Evolutionary conservation across 2,797 vertebrate genomes (phyloP), one percentile per base, ranked within the genome.

Genomic region (Fistularia tabacaria): DNA sequence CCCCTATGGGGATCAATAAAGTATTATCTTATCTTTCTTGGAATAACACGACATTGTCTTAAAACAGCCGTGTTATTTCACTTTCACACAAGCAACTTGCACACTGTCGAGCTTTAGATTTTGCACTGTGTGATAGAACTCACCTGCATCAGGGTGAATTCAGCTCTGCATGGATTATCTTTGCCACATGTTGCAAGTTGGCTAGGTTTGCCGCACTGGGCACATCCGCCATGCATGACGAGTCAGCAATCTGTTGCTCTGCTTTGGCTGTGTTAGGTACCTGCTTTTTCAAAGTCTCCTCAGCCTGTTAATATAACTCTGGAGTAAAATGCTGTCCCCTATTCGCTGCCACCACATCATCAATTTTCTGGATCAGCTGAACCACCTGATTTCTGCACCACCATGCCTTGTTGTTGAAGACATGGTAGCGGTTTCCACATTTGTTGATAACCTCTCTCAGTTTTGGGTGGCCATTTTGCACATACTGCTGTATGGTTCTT

Each of bases 281-380:
- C 0, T 46, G 14, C 46, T 3, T 0, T 38, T 47, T 6, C 51
- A 36, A 10, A 0, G 6, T 53, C 38, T 2, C 10, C 25, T 59
- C 3, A 0, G 43, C 44, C 37, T 67, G 9, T 11, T 11, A 1
- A 6, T 37, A 68, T 58, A 74, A 60, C 0, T 52, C 12, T 0
- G 73, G 64, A 1, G 1, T 40, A 45, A 60, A 80, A 41, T 46
- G 41, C 1, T 0, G 0, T 6, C 66, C 74, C 10, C 69, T 66
- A 3, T 80, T 75, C 5, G 52, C 66, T 0, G 50, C 64, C 42
- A 80, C 71, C 74, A 77, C 49, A 1, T 63, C 15, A 7, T 77
- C 69, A 0, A 77, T 69, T 46, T 11, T 71, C 10, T 14, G 9
- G 13, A 80, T 57, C 38, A 80, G 62, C n/a, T 54, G 0, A 1